A percentile compares a stretch with the other conserved stretches of the same genome.
These are phyloP conservation scores for Sceloporus tristichus DNA, from an alignment of 2,113 vertebrate genomes.

Conservation along the genomic window DNA sequence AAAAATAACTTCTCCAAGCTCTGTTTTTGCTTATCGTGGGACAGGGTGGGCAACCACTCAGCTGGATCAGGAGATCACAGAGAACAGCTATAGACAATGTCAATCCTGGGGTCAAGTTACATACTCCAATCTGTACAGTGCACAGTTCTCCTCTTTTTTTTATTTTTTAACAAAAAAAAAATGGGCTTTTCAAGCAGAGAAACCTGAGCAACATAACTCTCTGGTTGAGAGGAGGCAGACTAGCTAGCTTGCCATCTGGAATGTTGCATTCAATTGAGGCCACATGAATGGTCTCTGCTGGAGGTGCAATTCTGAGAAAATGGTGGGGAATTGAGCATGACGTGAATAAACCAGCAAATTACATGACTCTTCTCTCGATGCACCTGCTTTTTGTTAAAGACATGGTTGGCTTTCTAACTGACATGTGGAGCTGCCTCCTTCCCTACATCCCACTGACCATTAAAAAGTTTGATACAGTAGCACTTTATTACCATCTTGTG, in stretches of 20 bases:
- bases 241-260: slow-evolving; percentile 71
- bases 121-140: slow-evolving; percentile 51
- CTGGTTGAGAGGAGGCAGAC: slow-evolving; percentile 71
- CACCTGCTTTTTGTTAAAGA: slow-evolving; percentile 74
- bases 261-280: slow-evolving; percentile 75
- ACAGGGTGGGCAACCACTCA: not conserved
- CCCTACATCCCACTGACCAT: slow-evolving; percentile 65
- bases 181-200: slow-evolving; percentile 65
- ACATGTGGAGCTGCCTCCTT: slow-evolving; percentile 64
- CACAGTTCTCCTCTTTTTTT: slow-evolving; percentile 58
- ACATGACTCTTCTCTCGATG: slow-evolving; percentile 64
- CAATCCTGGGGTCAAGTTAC: slow-evolving; percentile 64
- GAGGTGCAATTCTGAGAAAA: slow-evolving; percentile 75
- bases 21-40: slow-evolving; percentile 23
- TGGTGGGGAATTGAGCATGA: slow-evolving; percentile 71
- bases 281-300: slow-evolving; percentile 71
- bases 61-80: not conserved
- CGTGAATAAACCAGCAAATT: slow-evolving; percentile 72
- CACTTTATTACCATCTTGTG: slow-evolving; percentile 73
- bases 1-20: too few species aligned
- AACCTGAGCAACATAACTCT: slow-evolving; percentile 64
- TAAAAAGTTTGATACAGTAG: slow-evolving; percentile 72
- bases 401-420: slow-evolving; percentile 60
- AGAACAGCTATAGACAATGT: slow-evolving; percentile 45
- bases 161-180: too few species aligned